Base-by-base conservation (phyloP, 2,113 vertebrate genomes). In the Typhlomys cinereus region DNA sequence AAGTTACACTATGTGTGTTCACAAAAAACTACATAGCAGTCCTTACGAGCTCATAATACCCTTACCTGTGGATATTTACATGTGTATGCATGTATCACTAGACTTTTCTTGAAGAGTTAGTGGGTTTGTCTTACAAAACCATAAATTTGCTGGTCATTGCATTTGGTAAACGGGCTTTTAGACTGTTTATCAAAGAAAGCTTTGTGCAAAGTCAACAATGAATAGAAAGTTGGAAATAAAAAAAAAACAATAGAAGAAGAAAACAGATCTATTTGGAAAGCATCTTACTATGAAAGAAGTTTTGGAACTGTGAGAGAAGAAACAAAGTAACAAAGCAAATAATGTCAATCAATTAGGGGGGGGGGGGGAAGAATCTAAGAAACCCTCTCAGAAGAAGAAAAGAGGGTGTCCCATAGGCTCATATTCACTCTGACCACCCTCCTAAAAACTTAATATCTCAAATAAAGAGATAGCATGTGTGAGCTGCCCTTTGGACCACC, bases 331-430 rank as follows among this genome's bases (percentile, higher is more conserved):
- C 31, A 78, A 94, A 92, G 78, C 14, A 8, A 70, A 41, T 48
- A 85, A 79, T 21, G 12, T 89, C 95, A 57, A 8, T 57, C 54
- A 17, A 14, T 57, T 57, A 57, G 57, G 25, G 57, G 15, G 70
- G 90, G 95, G 89, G 66, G 92, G 70, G 93, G n/a, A n/a, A 64
- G 95, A 91, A 93, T 95, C 92, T 96, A 96, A 96, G 96, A 95
- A 94, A 93, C 46, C 20, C 36, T 39, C 39, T 31, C n/a, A n/a
- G n/a, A n/a, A n/a, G n/a, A n/a, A n/a, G n/a, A n/a, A n/a, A n/a
- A n/a, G n/a, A n/a, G n/a, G n/a, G n/a, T n/a, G n/a, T n/a, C n/a
- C n/a, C n/a, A n/a, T n/a, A n/a, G n/a, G n/a, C n/a, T n/a, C n/a
- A n/a, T n/a, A n/a, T n/a, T n/a, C n/a, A n/a, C n/a, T n/a, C n/a